These are phyloP conservation scores for Cyclina sinensis DNA, from an alignment of 1,140 invertebrate genomes.

Conservation along the genomic window DNA sequence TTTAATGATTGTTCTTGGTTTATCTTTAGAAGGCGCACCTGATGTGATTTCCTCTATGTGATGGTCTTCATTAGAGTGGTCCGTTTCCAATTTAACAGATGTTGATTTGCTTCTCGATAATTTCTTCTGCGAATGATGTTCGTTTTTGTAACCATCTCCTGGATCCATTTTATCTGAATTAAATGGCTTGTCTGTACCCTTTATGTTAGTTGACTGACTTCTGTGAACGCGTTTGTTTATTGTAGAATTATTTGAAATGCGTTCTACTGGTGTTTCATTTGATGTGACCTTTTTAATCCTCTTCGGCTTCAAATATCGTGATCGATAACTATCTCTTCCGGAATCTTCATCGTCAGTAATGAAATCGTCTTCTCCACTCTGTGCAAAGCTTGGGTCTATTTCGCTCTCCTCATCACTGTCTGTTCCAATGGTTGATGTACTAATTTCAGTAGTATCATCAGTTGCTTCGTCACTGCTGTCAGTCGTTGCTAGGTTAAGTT, in stretches of 20 bases:
- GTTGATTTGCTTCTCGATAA: too few species aligned
- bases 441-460: background rate
- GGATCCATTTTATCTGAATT: too few species aligned
- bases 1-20: background rate
- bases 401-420: background rate
- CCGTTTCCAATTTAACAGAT: too few species aligned
- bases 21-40: background rate
- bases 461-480: background rate
- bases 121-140: too few species aligned
- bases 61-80: too few species aligned
- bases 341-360: conserved; percentile 26
- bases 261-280: background rate
- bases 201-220: too few species aligned
- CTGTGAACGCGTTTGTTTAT: too few species aligned
- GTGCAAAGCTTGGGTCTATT: conserved; percentile 2
- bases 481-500: background rate
- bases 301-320: background rate
- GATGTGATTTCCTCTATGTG: too few species aligned
- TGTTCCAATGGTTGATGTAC: background rate
- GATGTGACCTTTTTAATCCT: background rate
- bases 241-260: background rate
- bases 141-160: too few species aligned
- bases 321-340: background rate
- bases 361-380: conserved; percentile 9
- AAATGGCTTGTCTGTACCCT: too few species aligned